Evolutionary conservation across 2,888 invertebrate genomes (phyloP), one percentile per base, ranked within the genome.

Genomic region (Coremacera marginata): DNA sequence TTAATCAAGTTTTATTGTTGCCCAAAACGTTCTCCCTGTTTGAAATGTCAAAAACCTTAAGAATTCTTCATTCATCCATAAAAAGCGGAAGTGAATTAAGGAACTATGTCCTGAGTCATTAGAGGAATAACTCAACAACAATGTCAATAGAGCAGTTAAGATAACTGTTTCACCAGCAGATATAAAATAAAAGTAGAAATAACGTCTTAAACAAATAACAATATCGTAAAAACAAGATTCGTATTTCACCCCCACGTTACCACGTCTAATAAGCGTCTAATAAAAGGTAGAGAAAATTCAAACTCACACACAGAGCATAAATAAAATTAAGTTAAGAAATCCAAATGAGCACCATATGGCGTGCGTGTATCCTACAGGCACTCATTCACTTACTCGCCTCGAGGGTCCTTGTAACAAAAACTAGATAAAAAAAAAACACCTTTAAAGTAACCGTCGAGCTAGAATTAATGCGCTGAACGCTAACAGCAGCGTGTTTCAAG

Each of bases 391-490:
- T 16, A 25, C 25, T 25, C 8, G 16, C 27, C 9, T 34, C 27
- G 63, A 63, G 34, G 31, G 63, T 31, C 22, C 34, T 19, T 11
- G 14, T 9, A 3, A 25, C 55, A 19, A 55, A 22, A 25, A 4
- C 14, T 9, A 68, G 27, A 1, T n/a, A 4, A 37, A 22, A 49
- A 2, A 27, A 11, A 27, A n/a, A 34, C 68, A 25, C 25, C 22
- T n/a, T 22, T 55, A 14, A 71, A 57, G 37, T 70, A 52, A 52
- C 31, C 71, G 34, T 37, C 37, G 44, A 22, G 19, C 22, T 57
- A 60, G 52, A 74, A 52, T 74, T 74, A 74, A 74, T 74, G 74
- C 65, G 57, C 55, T 67, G 55, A 74, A 67, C 65, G 25, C 34
- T 25, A 37, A 37, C 65, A 67, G 52, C 22, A n/a, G 74, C 52